These are phyloP conservation scores for Drosophila niveifrons DNA, from an alignment of 2,888 invertebrate genomes.

Conservation along the genomic window DNA sequence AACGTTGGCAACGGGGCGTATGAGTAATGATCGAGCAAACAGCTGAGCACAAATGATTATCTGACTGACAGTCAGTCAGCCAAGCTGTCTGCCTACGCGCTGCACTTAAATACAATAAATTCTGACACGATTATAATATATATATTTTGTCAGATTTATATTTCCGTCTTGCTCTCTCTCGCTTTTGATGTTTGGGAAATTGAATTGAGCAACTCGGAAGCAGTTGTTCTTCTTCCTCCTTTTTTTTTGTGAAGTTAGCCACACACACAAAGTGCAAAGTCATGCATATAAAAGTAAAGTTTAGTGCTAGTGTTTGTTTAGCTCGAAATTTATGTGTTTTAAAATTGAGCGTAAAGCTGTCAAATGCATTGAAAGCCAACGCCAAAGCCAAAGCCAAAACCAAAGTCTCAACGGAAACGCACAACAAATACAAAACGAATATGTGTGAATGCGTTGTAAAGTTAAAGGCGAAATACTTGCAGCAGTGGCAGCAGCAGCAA, in stretches of 20 bases:
- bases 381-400: constrained; percentile 14
- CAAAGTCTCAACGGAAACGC: constrained; percentile 20
- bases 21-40: constrained; percentile 67
- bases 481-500: constrained; percentile 60
- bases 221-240: neutral
- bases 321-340: constrained; percentile 27
- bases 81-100: constrained; percentile 39
- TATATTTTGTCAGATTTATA: constrained; percentile 5
- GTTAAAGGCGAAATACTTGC: constrained; percentile 46
- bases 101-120: no score
- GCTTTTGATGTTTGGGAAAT: no score
- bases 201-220: neutral
- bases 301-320: constrained; percentile 30
- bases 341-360: constrained; percentile 56
- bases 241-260: no score
- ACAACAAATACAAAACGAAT: constrained; percentile 15
- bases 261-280: constrained; percentile 20
- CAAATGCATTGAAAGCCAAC: constrained; percentile 51
- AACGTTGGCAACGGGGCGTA: constrained; percentile 60
- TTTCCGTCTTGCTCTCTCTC: neutral
- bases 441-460: constrained; percentile 14
- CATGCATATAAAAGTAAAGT: constrained; percentile 29
- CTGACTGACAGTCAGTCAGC: constrained; percentile 20
- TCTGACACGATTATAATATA: neutral
- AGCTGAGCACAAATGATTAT: constrained; percentile 65